Percentiles rank a stretch among this genome's conserved stretches.
These are phyloP conservation scores for Silurus glanis DNA, from an alignment of 2,113 vertebrate species.

Conservation along the genomic window DNA sequence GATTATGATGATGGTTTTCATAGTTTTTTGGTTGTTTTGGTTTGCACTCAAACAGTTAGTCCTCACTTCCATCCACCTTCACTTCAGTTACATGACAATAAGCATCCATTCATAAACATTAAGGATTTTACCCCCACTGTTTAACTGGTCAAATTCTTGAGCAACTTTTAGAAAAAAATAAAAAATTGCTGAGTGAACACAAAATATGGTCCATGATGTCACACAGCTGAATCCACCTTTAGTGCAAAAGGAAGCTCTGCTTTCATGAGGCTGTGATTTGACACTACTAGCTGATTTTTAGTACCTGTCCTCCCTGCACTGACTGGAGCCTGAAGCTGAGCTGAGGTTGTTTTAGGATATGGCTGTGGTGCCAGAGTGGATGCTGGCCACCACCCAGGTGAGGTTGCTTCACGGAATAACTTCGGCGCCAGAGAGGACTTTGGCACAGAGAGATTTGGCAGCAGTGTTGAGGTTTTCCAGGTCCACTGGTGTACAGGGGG, in stretches of 20 bases:
- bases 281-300: background rate
- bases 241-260: slow-evolving; percentile 13
- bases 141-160: background rate
- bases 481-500: slow-evolving; percentile 10
- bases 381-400: background rate
- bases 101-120: background rate
- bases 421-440: slow-evolving; percentile 51
- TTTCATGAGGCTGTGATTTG: background rate
- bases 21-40: too few relatives aligned
- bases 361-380: background rate
- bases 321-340: slow-evolving; percentile 59
- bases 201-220: slow-evolving; percentile 8
- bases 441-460: slow-evolving; percentile 25
- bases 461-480: slow-evolving; percentile 17
- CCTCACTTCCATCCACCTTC: too few relatives aligned
- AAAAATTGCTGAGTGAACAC: background rate
- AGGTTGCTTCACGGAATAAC: slow-evolving; percentile 34
- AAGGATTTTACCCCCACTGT: background rate
- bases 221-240: slow-evolving; percentile 33
- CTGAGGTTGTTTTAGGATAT: slow-evolving; percentile 29
- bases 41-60: too few relatives aligned
- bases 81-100: too few relatives aligned
- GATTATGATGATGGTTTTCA: too few relatives aligned
- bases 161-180: background rate
- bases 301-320: slow-evolving; percentile 77